Conservation (phyloP, 2,797 vertebrate genomes). For the Chelmon rostratus region DNA sequence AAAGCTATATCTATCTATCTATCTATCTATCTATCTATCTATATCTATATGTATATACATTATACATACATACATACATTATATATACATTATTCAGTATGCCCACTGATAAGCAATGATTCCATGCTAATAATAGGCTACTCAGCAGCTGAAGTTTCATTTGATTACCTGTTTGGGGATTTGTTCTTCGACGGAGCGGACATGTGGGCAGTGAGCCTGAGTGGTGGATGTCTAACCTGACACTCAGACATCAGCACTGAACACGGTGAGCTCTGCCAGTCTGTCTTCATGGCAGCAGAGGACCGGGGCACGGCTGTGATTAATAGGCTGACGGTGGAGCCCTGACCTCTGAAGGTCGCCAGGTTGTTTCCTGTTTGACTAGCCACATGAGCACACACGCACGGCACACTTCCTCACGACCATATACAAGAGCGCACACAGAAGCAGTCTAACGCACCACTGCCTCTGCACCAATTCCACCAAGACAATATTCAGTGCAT, state of each 20-base stretch:
- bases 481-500: slow-evolving; percentile 51
- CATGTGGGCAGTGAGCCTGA: slow-evolving; percentile 52
- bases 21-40: no score
- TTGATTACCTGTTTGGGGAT: slow-evolving; percentile 52
- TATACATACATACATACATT: no score
- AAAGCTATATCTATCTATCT: no score
- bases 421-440: slow-evolving; percentile 33
- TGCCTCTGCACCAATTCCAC: slow-evolving; percentile 41
- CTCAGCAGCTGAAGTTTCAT: slow-evolving; percentile 29
- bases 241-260: slow-evolving; percentile 52
- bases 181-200: slow-evolving; percentile 30
- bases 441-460: slow-evolving; percentile 46
- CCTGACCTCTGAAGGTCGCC: slow-evolving; percentile 74
- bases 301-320: slow-evolving; percentile 65
- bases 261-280: slow-evolving; percentile 40
- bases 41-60: no score
- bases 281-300: slow-evolving; percentile 42
- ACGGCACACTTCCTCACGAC: slow-evolving; percentile 41
- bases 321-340: slow-evolving; percentile 66
- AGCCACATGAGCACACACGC: slow-evolving; percentile 49
- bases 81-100: neutral
- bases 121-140: slow-evolving; percentile 22
- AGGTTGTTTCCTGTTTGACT: slow-evolving; percentile 75
- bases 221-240: slow-evolving; percentile 57
- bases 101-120: slow-evolving; percentile 26